Conservation (phyloP, 2,888 invertebrate species). For the Caenorhabditis sp. region DNA sequence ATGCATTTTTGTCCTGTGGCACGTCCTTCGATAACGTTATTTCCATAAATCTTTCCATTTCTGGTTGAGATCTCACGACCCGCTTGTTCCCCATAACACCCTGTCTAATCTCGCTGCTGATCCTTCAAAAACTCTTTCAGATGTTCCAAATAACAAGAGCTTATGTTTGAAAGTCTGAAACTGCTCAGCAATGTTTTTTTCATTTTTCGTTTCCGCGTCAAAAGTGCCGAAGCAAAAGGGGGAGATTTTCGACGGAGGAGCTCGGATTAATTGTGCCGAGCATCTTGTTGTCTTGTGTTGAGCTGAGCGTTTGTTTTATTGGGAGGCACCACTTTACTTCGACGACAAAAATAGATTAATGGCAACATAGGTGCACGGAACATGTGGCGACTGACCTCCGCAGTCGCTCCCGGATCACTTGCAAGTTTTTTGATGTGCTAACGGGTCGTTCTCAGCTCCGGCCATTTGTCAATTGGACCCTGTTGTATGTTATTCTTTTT, state of each 20-base stretch:
- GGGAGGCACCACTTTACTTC: not conserved
- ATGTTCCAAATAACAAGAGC: too few species aligned
- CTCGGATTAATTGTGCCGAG: constrained; percentile 41
- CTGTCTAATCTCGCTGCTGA: too few species aligned
- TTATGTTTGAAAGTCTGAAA: too few species aligned
- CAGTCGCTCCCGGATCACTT: constrained; percentile 16
- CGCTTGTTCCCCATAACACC: not conserved
- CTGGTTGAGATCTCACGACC: not conserved
- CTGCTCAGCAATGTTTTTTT: too few species aligned
- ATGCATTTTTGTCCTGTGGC: constrained; percentile 3
- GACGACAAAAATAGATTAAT: constrained; percentile 55
- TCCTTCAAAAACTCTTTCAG: too few species aligned
- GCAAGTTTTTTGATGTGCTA: constrained; percentile 47
- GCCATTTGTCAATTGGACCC: constrained; percentile 39
- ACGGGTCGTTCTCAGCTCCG: constrained; percentile 32
- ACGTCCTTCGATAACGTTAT: constrained; percentile 18
- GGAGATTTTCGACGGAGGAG: constrained; percentile 3
- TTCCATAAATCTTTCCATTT: constrained; percentile 28
- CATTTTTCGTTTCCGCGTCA: not conserved
- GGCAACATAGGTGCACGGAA: constrained; percentile 52
- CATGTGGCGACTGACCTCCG: constrained; percentile 53
- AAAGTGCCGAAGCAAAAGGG: not conserved
- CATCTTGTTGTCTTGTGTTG: constrained; percentile 42
- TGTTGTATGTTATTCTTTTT: constrained; percentile 36
- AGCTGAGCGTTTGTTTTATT: constrained; percentile 31